Base-by-base conservation (phyloP, 2,888 invertebrate species). In the Parnassius mnemosyne region DNA sequence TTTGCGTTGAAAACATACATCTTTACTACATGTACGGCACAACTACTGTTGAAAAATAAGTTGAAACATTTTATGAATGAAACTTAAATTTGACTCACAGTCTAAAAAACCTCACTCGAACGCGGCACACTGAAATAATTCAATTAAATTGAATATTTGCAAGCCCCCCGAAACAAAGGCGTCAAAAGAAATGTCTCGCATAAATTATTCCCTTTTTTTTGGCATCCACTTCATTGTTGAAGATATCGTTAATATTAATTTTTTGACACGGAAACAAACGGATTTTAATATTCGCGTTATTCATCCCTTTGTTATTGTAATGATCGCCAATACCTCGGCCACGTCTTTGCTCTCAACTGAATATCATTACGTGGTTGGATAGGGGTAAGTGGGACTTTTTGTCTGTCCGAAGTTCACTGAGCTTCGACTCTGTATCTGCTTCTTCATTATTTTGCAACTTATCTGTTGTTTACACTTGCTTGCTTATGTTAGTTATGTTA, bases 181-280 rank as follows among this genome's bases (percentile, higher is more conserved):
- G 84, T 84, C 85, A 88, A 86, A 84, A 85, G 85, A 82, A 85
- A 85, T 84, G 83, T 85, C 84, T 80, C 79, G 89, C 81, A 90
- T 91, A 89, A 90, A 90, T 90, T 89, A 89, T 84, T 84, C 80
- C 76, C 75, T 78, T 83, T 87, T 87, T 88, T 83, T 80, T 72
- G 66, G 68, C 66, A 74, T 77, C 79, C 85, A 87, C 87, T 85
- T 87, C 86, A 87, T 90, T 87, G 87, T 75, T 76, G 78, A 77
- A 85, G 88, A 86, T 88, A 90, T 89, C 90, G 90, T 91, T 91
- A 91, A 91, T 91, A 90, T 91, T 91, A 89, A 90, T 91, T 87
- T 91, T 89, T 87, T 84, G 85, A 85, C 89, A 84, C 89, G 83
- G 84, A 87, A 87, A 86, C 89, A 85, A 87, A 81, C 85, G 81